Evolutionary conservation across 1,140 invertebrate species (phyloP).

Genomic region (Acarapis woodi): DNA sequence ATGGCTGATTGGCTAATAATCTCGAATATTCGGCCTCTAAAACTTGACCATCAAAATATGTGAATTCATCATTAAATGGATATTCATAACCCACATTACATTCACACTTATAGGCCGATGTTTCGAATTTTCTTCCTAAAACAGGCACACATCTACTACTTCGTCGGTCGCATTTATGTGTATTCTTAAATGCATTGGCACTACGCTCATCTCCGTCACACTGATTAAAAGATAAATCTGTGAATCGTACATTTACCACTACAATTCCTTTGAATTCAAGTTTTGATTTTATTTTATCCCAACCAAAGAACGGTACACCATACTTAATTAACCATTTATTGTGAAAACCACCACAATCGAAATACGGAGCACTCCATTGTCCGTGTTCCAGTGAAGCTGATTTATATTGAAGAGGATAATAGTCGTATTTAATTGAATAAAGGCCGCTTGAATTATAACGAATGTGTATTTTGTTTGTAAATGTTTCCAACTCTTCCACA

Average conservation of each 20-base stretch:
- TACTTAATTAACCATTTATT: conserved; percentile 64
- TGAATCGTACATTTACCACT: conserved; percentile 60
- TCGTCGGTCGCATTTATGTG: conserved; percentile 68
- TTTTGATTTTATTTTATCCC: conserved; percentile 62
- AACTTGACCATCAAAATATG: conserved; percentile 81
- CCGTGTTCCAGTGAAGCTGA: conserved; percentile 61
- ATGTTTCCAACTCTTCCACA: conserved; percentile 66
- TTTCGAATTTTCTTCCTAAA: conserved; percentile 56
- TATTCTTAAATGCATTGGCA: conserved; percentile 78
- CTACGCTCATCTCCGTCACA: conserved; percentile 50
- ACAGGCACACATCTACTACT: conserved; percentile 87
- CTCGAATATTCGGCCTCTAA: conserved; percentile 79
- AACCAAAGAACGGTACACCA: conserved; percentile 83
- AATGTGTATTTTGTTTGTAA: conserved; percentile 67
- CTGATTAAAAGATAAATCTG: conserved; percentile 75
- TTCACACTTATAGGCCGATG: conserved; percentile 92
- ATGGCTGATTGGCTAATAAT: conserved; percentile 33
- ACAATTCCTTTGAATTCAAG: conserved; percentile 85
- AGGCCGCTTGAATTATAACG: conserved; percentile 57
- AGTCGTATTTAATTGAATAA: conserved; percentile 49
- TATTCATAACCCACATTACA: conserved; percentile 91
- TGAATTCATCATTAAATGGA: conserved; percentile 73
- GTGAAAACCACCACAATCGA: conserved; percentile 55
- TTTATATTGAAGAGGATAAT: conserved; percentile 55
- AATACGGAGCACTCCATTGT: conserved; percentile 72